phyloP scores from a whole-genome alignment of 2,113 vertebrate genomes.

The Sminthopsis crassicaudata region DNA sequence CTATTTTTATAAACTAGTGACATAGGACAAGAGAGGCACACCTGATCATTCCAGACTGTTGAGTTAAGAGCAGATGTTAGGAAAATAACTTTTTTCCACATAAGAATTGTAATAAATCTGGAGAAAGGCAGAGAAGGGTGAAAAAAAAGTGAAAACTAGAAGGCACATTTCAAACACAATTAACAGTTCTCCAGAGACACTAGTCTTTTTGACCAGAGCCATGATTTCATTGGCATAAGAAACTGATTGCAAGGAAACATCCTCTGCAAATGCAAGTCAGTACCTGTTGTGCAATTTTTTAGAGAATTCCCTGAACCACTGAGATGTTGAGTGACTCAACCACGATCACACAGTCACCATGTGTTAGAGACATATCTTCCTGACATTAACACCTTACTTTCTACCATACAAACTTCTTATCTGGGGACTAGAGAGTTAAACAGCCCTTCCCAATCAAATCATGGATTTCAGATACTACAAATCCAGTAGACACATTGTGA shows the following conservation, averaged over 20 bases:
- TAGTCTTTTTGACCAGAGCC: neutral
- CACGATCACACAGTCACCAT: neutral
- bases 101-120: slow-evolving; percentile 54
- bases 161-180: slow-evolving; percentile 64
- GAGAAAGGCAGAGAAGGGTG: slow-evolving; percentile 56
- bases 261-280: neutral
- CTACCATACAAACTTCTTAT: neutral
- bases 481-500: neutral
- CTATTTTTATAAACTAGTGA: slow-evolving; percentile 61
- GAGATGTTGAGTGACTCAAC: neutral
- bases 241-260: neutral
- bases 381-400: neutral
- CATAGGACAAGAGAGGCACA: slow-evolving; percentile 32
- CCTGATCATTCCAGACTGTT: slow-evolving; percentile 69
- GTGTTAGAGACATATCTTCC: neutral
- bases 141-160: slow-evolving; percentile 48
- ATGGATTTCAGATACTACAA: neutral
- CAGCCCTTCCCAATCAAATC: neutral
- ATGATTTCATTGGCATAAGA: neutral
- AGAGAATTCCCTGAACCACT: neutral
- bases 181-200: neutral
- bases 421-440: neutral
- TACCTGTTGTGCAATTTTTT: neutral
- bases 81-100: slow-evolving; percentile 69
- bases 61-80: slow-evolving; percentile 65